phyloP scores from a whole-genome alignment of 2,888 invertebrate genomes.

The Nasonovia ribisnigri region DNA sequence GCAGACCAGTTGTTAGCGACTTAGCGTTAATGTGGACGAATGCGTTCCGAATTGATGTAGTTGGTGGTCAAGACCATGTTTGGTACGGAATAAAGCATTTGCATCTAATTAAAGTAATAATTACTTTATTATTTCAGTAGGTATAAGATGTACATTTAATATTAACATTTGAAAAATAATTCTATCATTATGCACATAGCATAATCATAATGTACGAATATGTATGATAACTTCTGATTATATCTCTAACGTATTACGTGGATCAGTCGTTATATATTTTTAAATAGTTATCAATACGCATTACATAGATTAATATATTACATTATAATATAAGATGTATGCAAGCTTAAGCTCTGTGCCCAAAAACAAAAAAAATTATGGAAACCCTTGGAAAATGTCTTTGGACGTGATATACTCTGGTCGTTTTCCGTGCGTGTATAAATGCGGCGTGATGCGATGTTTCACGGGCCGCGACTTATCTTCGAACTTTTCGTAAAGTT shows the following conservation, averaged over 20 bases:
- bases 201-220: no score
- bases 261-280: background rate
- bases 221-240: background rate
- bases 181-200: background rate
- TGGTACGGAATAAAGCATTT: background rate
- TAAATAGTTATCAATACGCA: background rate
- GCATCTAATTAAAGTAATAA: background rate
- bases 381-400: background rate
- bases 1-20: background rate
- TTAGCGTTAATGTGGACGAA: background rate
- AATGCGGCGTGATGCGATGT: background rate
- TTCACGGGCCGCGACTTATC: conserved; percentile 45
- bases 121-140: background rate
- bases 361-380: background rate
- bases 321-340: background rate
- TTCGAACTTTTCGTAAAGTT: conserved; percentile 62
- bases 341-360: background rate
- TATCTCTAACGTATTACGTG: background rate
- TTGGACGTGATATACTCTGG: background rate
- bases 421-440: background rate
- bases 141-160: background rate
- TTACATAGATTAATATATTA: background rate
- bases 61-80: background rate
- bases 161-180: background rate
- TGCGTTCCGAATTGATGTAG: background rate